phyloP scores from a whole-genome alignment of 1,140 invertebrate species.

The Dendroctonus ponderosae region DNA sequence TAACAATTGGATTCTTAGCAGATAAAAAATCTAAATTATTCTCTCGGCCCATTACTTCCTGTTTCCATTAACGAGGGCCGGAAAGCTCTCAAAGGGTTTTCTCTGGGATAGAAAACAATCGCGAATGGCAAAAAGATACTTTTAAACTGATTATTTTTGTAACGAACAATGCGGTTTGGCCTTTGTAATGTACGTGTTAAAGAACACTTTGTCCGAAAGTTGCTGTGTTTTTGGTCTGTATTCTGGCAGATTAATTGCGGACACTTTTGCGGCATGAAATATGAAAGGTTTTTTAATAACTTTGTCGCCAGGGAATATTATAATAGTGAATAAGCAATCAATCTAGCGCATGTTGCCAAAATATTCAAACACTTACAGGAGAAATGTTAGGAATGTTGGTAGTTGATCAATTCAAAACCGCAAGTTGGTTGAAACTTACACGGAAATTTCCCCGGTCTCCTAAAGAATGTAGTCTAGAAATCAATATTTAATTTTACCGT shows the following conservation, averaged over 20 bases:
- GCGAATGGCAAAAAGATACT: slow-evolving; percentile 5
- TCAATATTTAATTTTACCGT: no score
- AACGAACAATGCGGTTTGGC: slow-evolving; percentile 3
- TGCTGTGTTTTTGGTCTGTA: not conserved
- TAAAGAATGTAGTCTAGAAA: no score
- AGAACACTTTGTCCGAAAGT: slow-evolving; percentile 1
- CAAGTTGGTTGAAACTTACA: not conserved
- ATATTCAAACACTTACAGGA: not conserved
- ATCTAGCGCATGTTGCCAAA: not conserved
- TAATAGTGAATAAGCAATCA: not conserved
- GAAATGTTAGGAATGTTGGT: not conserved
- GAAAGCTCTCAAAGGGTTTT: slow-evolving; percentile 1
- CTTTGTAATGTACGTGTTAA: slow-evolving; percentile 1
- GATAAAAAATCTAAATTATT: not conserved
- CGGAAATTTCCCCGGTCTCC: no score
- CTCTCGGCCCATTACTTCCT: not conserved
- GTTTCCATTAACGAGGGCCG: slow-evolving; percentile 4
- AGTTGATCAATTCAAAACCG: not conserved
- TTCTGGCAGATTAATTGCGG: not conserved
- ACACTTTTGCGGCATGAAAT: not conserved
- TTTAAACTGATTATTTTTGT: slow-evolving; percentile 5
- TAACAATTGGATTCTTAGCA: no score
- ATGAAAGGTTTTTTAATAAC: not conserved
- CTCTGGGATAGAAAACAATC: slow-evolving; percentile 1
- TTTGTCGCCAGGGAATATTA: not conserved